These are phyloP conservation scores for Drosophila malerkotliana DNA, from an alignment of 1,140 invertebrate species.

Conservation along the genomic window DNA sequence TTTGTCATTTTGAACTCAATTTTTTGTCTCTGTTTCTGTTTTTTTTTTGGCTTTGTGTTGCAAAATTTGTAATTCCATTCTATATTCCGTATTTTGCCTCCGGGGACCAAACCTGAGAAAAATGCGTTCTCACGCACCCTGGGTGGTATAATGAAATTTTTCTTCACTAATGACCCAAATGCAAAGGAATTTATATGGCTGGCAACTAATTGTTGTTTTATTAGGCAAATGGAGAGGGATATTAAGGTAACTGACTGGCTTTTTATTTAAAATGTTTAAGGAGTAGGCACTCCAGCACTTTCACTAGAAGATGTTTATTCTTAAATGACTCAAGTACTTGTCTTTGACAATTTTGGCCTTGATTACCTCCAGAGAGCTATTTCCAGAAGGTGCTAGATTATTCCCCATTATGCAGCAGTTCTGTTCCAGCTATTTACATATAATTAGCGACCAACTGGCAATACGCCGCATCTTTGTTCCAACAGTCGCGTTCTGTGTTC, in stretches of 20 bases:
- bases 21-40: constrained; percentile 13
- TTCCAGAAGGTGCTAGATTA: constrained; percentile 56
- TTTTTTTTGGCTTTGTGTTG: not conserved
- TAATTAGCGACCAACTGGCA: constrained; percentile 67
- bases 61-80: constrained; percentile 44
- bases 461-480: constrained; percentile 28
- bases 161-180: constrained; percentile 72
- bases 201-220: constrained; percentile 55
- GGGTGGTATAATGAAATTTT: constrained; percentile 73
- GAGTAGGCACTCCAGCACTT: no score
- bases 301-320: no score
- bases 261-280: no score
- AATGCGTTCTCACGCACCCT: constrained; percentile 29
- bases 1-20: constrained; percentile 46
- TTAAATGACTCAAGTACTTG: not conserved
- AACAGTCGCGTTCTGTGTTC: constrained; percentile 21
- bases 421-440: constrained; percentile 71
- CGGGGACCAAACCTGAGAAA: constrained; percentile 23
- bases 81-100: constrained; percentile 17
- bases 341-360: constrained; percentile 28
- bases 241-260: not conserved
- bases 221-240: not conserved
- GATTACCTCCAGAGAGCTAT: constrained; percentile 19
- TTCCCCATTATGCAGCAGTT: constrained; percentile 50
- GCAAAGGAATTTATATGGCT: constrained; percentile 67